phyloP scores from a whole-genome alignment of 2,113 vertebrate genomes.

The Seriola rivoliana region DNA sequence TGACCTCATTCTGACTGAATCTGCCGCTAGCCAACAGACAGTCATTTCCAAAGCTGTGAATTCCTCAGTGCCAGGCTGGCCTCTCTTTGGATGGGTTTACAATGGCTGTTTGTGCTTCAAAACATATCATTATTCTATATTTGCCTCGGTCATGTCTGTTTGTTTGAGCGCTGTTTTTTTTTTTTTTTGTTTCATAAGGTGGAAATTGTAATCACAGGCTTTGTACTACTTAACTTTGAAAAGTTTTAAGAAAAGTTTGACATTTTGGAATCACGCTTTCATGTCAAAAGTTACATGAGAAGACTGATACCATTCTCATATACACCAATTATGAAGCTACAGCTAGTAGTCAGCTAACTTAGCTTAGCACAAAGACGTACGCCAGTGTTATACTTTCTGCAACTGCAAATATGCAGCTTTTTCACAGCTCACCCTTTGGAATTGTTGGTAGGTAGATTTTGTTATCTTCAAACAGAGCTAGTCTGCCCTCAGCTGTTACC shows the following conservation, averaged over 20 bases:
- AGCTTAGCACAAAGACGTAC: not conserved
- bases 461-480: too few relatives aligned
- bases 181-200: conserved; percentile 5
- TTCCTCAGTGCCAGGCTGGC: conserved; percentile 67
- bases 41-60: conserved; percentile 70
- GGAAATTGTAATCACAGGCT: conserved; percentile 41
- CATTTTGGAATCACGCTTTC: not conserved
- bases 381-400: too few relatives aligned
- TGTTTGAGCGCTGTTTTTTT: conserved; percentile 46
- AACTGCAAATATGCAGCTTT: too few relatives aligned
- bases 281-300: not conserved
- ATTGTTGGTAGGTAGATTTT: too few relatives aligned
- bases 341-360: not conserved
- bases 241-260: conserved; percentile 11
- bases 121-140: conserved; percentile 82
- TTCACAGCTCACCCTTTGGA: too few relatives aligned
- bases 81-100: conserved; percentile 66
- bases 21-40: conserved; percentile 35
- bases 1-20: conserved; percentile 63
- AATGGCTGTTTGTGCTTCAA: conserved; percentile 72
- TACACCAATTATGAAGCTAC: not conserved
- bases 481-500: not conserved
- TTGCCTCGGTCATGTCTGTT: conserved; percentile 65
- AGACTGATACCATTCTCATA: not conserved
- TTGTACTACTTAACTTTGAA: conserved; percentile 34